Base-by-base conservation (phyloP, 2,113 vertebrate species). In the Enhydra lutris region DNA sequence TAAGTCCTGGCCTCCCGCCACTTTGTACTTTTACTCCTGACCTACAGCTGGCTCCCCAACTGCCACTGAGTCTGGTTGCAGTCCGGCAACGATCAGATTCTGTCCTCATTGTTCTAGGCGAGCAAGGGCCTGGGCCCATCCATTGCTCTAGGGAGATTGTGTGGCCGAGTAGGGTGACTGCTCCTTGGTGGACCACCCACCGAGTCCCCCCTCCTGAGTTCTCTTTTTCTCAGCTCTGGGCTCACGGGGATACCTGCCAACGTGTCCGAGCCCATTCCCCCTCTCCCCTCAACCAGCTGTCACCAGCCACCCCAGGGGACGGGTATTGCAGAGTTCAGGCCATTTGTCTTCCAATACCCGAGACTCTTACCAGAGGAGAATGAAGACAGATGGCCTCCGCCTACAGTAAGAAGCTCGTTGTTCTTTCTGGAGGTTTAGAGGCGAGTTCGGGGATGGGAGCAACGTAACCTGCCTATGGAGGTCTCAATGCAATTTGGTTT, bases 401-500 rank as follows among this genome's bases (percentile, higher is more conserved):
- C 85, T 83, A 14, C 42, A 69, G 52, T 45, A 24, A 89, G 90
- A 42, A 92, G 74, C 87, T 61, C 34, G 34, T 88, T 94, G 45
- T 89, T 94, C 57, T 90, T 93, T 83, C 69, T 87, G 74, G 57
- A 78, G 26, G 18, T 73, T 97, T n/a, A 82, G 39, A 95, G 80
- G 78, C 78, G 71, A 84, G 63, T 85, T 95, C 34, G 36, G 92
- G 36, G 67, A 34, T n/a, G n/a, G 86, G 83, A 85, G 73, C 79
- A 93, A n/a, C n/a, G 63, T 86, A 47, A 52, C 67, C 52, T 88
- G 78, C 86, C 67, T 21, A 0, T 67, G 80, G 80, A 80, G 63
- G 39, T 92, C 96, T 98, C 95, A 92, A 80, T 94, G 65, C 71
- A 78, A 10, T 97, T 67, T 97, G 97, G 63, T 98, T 97, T 97